phyloP scores from a whole-genome alignment of 1,140 invertebrate genomes.

The Theocolax elegans region DNA sequence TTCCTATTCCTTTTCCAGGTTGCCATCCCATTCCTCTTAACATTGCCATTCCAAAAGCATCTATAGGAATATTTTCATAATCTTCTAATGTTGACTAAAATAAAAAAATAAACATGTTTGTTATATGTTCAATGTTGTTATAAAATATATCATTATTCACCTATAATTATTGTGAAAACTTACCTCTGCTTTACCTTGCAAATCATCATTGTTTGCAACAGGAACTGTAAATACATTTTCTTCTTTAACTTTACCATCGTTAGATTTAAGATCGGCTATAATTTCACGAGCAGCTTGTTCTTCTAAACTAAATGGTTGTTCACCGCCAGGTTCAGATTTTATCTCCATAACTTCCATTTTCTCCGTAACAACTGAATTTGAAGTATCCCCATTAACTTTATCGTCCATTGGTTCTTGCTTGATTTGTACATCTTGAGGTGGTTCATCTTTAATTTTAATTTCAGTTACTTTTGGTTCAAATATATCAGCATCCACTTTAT shows the following conservation, averaged over 20 bases:
- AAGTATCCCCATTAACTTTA: constrained; percentile 41
- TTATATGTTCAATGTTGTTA: too few species aligned
- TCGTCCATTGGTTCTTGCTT: constrained; percentile 45
- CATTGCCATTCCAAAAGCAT: constrained; percentile 91
- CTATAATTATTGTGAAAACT: too few species aligned
- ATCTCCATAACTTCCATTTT: constrained; percentile 43
- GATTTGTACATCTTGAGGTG: constrained; percentile 26
- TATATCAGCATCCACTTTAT: constrained; percentile 61
- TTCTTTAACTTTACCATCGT: constrained; percentile 51
- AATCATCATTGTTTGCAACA: constrained; percentile 64
- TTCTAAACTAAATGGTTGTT: constrained; percentile 63
- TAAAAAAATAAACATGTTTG: too few species aligned
- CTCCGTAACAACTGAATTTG: not conserved
- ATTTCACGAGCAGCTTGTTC: constrained; percentile 72
- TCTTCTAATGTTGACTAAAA: constrained; percentile 81
- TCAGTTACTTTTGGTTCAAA: constrained; percentile 48
- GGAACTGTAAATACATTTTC: constrained; percentile 65
- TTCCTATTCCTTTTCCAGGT: constrained; percentile 77
- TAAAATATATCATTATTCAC: too few species aligned
- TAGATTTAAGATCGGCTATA: constrained; percentile 66
- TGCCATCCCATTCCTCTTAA: constrained; percentile 95
- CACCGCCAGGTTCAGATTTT: constrained; percentile 46
- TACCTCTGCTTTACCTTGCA: constrained; percentile 72
- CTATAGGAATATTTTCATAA: constrained; percentile 90
- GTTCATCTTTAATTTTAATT: constrained; percentile 21